Evolutionary conservation across 2,888 invertebrate genomes (phyloP), one percentile per base, ranked within the genome.

Genomic region (Tipula unca): DNA sequence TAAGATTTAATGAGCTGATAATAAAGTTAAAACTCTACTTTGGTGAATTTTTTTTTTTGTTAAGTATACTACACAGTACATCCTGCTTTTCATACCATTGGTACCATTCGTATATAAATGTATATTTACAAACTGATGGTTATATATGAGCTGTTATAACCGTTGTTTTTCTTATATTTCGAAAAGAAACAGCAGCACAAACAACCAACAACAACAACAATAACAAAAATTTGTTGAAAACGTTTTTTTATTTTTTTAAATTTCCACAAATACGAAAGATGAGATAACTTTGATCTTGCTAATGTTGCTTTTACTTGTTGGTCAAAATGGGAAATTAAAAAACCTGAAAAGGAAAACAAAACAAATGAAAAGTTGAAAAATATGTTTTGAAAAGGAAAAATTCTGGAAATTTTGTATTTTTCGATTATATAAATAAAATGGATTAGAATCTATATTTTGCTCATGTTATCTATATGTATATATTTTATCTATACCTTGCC

Each of bases 1-100:
- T 69, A 69, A 69, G 69, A 69, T 69, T 69, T 69, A 69, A 69
- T 69, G 69, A 69, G 69, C 69, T 69, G 69, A 69, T 69, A 69
- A 69, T 69, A 69, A 69, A 69, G 69, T 69, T 69, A 69, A 69
- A 69, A 69, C 69, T 69, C 25, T 69, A 69, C 69, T 69, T 69
- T 69, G 69, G 69, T 69, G 13, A 69, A 69, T 17, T 48, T 48
- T 48, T 48, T 48, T 48, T n/a, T 54, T 54, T 54, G 5, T 54
- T 54, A 6, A 4, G 10, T 69, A 8, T 48, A 48, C n/a, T 48
- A 42, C 14, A 14, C 14, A 42, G 20, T 54, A 48, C 48, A 48
- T 48, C 39, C 39, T 13, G 39, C 39, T 39, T 39, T 39, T 39
- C 39, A 2, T 39, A 39, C 39, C 39, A 39, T 10, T 13, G 39